These are phyloP conservation scores for Podarcis lilfordi DNA, from an alignment of 2,797 vertebrate species.

Conservation along the genomic window DNA sequence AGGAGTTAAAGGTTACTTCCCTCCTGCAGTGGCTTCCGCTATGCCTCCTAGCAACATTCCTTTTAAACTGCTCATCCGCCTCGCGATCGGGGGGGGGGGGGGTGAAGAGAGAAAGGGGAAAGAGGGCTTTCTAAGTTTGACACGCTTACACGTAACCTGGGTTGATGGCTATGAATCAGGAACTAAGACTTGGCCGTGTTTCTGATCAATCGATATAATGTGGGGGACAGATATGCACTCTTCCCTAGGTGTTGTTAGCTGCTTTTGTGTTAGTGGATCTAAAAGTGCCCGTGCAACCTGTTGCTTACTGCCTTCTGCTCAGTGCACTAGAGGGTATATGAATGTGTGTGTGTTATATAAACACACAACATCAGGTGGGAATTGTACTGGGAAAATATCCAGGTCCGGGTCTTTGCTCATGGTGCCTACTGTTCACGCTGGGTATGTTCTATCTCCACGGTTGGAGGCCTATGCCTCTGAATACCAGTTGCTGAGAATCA, in stretches of 20 bases:
- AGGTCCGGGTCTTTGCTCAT: background rate
- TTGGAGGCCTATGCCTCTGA: too few species aligned
- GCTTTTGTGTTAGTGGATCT: background rate
- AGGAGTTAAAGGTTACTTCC: background rate
- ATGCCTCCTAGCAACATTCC: background rate
- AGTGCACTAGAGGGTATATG: background rate
- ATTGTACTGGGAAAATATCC: background rate
- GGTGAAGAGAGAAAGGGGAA: background rate
- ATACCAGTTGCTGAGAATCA: too few species aligned
- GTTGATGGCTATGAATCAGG: background rate
- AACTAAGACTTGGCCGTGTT: background rate
- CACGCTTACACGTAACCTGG: too few species aligned
- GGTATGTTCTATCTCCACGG: too few species aligned
- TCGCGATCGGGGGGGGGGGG: background rate
- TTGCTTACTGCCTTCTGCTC: background rate
- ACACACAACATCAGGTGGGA: background rate
- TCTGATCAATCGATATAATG: background rate
- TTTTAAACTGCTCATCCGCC: background rate
- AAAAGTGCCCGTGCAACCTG: background rate
- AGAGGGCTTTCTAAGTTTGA: background rate
- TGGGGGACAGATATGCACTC: too few species aligned
- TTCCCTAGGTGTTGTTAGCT: background rate
- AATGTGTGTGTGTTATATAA: background rate
- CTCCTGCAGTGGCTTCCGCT: background rate
- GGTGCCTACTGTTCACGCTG: background rate